Base-by-base conservation (phyloP, 2,888 invertebrate species). In the Drosophila cyrtoloma region DNA sequence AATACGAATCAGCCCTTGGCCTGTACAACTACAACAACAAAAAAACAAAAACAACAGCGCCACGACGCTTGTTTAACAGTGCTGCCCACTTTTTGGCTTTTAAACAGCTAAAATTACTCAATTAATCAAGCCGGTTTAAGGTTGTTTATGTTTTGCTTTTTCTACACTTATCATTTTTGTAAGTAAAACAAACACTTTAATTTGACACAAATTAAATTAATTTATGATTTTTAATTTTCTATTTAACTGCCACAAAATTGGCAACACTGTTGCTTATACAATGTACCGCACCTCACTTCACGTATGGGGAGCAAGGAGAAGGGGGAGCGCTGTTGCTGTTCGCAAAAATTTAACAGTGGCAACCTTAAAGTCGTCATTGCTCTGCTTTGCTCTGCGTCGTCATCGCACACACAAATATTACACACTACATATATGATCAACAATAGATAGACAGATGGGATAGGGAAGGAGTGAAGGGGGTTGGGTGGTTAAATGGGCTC, bases 1-100 rank as follows among this genome's bases (percentile, higher is more conserved):
- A 75, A 68, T 74, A 74, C 66, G 58, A 79, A 82, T 70, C 91
- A 80, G 91, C 86, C 91, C 78, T 86, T 90, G 44, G 69, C 53
- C 22, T 62, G 22, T 28, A 62, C 64, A 74, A 66, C 47, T 63
- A 61, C 68, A 57, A 74, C 78, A 83, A 74, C 74, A 81, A 71
- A 59, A 71, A 59, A 30, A 32, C n/a, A 76, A 51, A 16, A 51
- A 77, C 77, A 75, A 72, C 80, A 81, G 37, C 84, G 84, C 82
- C 88, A 86, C 87, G 86, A 81, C 72, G 74, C 72, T 75, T 51
- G 72, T 62, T 68, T 55, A 60, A 57, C 76, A 66, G 58, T 83
- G 79, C 30, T 79, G 75, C 37, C 47, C 44, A 35, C 0, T 28
- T 73, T 73, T 77, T 37, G 50, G 55, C 55, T 28, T 7, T 58